Evolutionary conservation across 2,888 invertebrate species (phyloP), one percentile per base, ranked within the genome.

Genomic region (Heliconius sara): DNA sequence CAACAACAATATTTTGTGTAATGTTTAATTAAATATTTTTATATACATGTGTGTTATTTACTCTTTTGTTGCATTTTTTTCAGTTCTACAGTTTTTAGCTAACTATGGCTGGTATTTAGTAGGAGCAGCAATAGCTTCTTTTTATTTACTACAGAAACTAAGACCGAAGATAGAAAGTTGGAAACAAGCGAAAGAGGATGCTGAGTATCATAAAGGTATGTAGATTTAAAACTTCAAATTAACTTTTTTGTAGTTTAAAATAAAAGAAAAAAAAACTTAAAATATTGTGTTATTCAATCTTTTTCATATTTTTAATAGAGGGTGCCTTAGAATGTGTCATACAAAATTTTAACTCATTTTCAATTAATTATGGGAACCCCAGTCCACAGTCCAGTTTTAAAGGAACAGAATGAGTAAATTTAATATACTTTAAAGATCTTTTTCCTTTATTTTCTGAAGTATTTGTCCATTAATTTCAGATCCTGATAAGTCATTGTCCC

Each of bases 91-190:
- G 79, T 89, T 92, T 81, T 82, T 94, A 30, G 88, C 91, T 0
- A 67, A 84, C 0, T 92, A 94, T 19, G 94, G 94, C 1, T 94
- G 94, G 94, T 87, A 84, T 79, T 7, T 92, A n/a, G 81, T 93
- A 63, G 91, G 88, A 0, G 88, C 80, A 0, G 84, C 79, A 0
- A 87, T 85, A 0, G 83, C 81, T 0, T 25, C 60, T 0, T 76
- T 88, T 34, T 91, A 89, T 79, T 4, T 86, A 0, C 30, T 78
- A 3, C 82, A 82, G 9, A 78, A 79, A 79, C 83, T 91, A 71
- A 81, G 85, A 13, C 92, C 92, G 0, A 70, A 27, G 1, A 73
- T 88, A 3, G 79, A 85, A 25, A 84, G 84, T 39, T 92, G 92
- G 91, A 84, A 81, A 82, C 87, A 91, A 68, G 89, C 89, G 0